Percentiles rank a stretch among this genome's conserved stretches.
Conservation (phyloP, 2,113 vertebrate species). For the Carassius gibelio region DNA sequence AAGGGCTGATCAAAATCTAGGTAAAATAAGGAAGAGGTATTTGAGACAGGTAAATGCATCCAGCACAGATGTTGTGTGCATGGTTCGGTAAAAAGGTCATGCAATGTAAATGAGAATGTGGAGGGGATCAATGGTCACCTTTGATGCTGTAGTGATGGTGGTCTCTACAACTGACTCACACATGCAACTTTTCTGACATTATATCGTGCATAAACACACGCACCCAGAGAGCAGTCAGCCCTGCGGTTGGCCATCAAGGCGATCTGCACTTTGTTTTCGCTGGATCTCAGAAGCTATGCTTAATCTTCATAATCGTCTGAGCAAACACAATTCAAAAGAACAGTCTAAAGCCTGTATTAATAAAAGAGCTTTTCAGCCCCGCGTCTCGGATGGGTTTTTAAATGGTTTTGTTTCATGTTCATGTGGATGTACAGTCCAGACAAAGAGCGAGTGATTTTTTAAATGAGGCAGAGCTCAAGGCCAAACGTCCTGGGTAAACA, state of each 20-base stretch:
- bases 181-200: slow-evolving; percentile 15
- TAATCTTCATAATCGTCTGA: slow-evolving; percentile 71
- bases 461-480: slow-evolving; percentile 24
- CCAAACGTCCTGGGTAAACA: slow-evolving; percentile 8
- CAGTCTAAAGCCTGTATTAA: slow-evolving; percentile 1
- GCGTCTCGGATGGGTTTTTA: not conserved
- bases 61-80: not conserved
- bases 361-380: slow-evolving; percentile 11
- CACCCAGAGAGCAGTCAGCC: not conserved
- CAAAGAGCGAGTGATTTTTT: slow-evolving; percentile 35
- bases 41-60: not conserved
- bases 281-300: slow-evolving; percentile 64
- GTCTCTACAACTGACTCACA: slow-evolving; percentile 8
- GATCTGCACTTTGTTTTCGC: slow-evolving; percentile 69
- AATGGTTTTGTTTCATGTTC: slow-evolving; percentile 26
- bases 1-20: not conserved
- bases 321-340: slow-evolving; percentile 63
- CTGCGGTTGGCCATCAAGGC: slow-evolving; percentile 45
- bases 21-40: not conserved
- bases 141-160: slow-evolving; percentile 36
- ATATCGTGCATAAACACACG: slow-evolving; percentile 1
- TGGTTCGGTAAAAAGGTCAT: not conserved
- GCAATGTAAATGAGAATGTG: not conserved
- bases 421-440: not conserved
- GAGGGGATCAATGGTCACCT: slow-evolving; percentile 11